Base-by-base conservation (phyloP, 2,113 vertebrate genomes). In the Oxyura jamaicensis region DNA sequence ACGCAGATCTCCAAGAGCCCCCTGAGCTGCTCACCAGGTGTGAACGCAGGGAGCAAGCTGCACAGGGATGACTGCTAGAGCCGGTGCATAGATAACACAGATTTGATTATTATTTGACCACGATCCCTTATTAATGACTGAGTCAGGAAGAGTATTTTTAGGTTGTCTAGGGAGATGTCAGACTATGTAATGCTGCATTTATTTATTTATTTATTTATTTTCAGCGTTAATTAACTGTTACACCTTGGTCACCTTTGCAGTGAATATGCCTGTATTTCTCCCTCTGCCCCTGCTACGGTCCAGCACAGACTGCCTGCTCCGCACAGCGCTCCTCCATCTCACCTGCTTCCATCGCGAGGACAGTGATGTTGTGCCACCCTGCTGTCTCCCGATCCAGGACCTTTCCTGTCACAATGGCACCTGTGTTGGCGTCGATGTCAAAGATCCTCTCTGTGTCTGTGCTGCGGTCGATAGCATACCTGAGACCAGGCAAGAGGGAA, bases 331-430 rank as follows among this genome's bases (percentile, higher is more conserved):
- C 14, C 15, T 59, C 76, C 58, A 8, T 8, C 98, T 97, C 92
- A 99, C 99, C 99, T 96, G 99, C 99, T 98, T 99, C 99, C 95
- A 99, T 99, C 0, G 99, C 99, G 95, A 98, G 98, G 95, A 99
- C 98, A 0, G 99, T 99, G 98, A 99, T 99, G 95, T 99, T 99
- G 98, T 99, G 99, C 99, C 99, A 99, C 85, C 99, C 99, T 2
- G 99, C 98, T 0, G 99, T 99, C 97, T 99, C 99, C 10, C 99
- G 96, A 97, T 99, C 99, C 98, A 99, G 96, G 75, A 98, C 96
- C 97, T 99, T 99, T 91, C 98, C 98, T 44, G 99, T 98, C 76
- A 99, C 98, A 74, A 99, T 98, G 88, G 98, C 98, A 8, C 99
- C 99, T 0, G 99, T 98, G 88, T 99, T 97, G 12, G 98, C 98